Evolutionary conservation across 2,797 vertebrate species (phyloP).

Genomic region (Melanotaenia trifasciata): DNA sequence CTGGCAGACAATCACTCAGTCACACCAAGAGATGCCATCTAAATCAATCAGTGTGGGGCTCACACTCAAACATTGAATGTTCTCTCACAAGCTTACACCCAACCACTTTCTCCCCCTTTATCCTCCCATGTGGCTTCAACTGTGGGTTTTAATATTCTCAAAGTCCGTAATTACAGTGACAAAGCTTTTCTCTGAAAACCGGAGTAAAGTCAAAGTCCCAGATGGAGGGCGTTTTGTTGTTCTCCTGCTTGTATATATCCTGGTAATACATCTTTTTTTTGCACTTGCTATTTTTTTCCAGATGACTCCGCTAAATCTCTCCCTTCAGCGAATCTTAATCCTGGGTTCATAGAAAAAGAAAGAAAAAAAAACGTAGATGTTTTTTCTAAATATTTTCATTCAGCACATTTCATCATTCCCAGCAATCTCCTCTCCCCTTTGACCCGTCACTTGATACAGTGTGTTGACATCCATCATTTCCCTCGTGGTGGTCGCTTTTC

Average conservation of each 20-base stretch:
- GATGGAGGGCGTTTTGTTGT: constrained; percentile 57
- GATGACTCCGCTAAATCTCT: constrained; percentile 66
- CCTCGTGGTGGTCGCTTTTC: constrained; percentile 2
- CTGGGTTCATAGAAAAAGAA: constrained; percentile 56
- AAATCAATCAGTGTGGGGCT: constrained; percentile 49
- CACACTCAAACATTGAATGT: constrained; percentile 45
- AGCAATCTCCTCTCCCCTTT: constrained; percentile 41
- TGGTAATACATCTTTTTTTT: constrained; percentile 64
- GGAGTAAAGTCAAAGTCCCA: constrained; percentile 55
- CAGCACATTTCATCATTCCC: constrained; percentile 53
- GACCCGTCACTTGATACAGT: constrained; percentile 47
- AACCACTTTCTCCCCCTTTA: constrained; percentile 4
- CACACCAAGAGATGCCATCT: constrained; percentile 39
- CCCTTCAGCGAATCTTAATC: constrained; percentile 67
- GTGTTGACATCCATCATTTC: constrained; percentile 47
- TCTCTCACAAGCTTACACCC: constrained; percentile 10
- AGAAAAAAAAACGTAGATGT: neutral
- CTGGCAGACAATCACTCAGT: constrained; percentile 53
- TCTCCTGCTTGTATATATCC: constrained; percentile 39
- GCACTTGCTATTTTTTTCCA: constrained; percentile 54
- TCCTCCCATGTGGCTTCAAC: constrained; percentile 35
- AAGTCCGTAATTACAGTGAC: constrained; percentile 55
- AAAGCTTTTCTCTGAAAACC: constrained; percentile 56
- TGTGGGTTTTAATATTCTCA: constrained; percentile 46
- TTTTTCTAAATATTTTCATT: constrained; percentile 55